Conservation (phyloP, 2,888 invertebrate species). For the Bellardia pandia region DNA sequence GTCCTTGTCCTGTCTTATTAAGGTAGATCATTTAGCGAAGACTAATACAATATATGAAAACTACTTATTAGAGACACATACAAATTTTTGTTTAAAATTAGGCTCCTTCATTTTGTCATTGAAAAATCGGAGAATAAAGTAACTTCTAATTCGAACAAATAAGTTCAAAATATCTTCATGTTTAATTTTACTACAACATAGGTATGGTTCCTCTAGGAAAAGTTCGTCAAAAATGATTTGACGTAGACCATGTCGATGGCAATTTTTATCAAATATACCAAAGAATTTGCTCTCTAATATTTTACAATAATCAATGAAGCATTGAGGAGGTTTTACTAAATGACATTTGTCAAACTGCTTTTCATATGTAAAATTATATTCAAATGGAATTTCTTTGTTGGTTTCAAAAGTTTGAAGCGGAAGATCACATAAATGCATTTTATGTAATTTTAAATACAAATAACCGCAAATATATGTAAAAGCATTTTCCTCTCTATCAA, state of each 20-base stretch:
- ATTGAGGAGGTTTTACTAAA: slow-evolving; percentile 26
- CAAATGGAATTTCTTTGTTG: slow-evolving; percentile 4
- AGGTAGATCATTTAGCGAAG: too few species aligned
- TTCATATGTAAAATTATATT: slow-evolving; percentile 17
- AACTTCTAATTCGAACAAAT: neutral
- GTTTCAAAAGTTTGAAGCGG: slow-evolving; percentile 33
- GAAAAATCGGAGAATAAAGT: too few species aligned
- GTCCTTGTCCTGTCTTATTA: too few species aligned
- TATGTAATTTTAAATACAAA: slow-evolving; percentile 33
- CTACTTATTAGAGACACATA: too few species aligned
- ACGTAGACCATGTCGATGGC: neutral
- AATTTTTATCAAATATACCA: neutral
- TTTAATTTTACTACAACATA: neutral
- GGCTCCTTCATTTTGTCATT: too few species aligned
- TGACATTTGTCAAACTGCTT: slow-evolving; percentile 50
- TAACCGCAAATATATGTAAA: slow-evolving; percentile 40
- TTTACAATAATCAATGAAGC: neutral
- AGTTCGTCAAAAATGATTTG: slow-evolving; percentile 10
- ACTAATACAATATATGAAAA: too few species aligned
- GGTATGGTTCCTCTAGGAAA: neutral
- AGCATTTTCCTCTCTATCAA: neutral
- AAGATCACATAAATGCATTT: slow-evolving; percentile 10
- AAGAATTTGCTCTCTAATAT: neutral
- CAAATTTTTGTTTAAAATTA: too few species aligned
- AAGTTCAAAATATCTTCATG: slow-evolving; percentile 10